These are phyloP conservation scores for Brachylomia viminalis DNA, from an alignment of 2,888 invertebrate genomes.

Conservation along the genomic window DNA sequence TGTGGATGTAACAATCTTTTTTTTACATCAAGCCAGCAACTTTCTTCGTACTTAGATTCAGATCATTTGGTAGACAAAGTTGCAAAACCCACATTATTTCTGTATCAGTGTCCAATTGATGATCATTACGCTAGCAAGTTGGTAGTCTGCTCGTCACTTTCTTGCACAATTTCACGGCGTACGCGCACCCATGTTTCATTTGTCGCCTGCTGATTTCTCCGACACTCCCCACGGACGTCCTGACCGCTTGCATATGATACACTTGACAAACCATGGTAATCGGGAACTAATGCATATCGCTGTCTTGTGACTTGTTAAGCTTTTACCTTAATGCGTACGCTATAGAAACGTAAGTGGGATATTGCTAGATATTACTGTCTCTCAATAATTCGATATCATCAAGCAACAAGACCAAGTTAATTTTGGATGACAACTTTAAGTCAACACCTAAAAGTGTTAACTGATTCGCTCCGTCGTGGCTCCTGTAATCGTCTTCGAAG, in stretches of 20 bases:
- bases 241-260: constrained; percentile 68
- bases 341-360: constrained; percentile 6
- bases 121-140: constrained; percentile 56
- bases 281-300: constrained; percentile 31
- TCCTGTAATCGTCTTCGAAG: constrained; percentile 1
- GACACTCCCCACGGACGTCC: constrained; percentile 80
- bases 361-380: neutral
- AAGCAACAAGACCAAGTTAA: neutral
- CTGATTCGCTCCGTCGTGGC: neutral
- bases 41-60: constrained; percentile 40
- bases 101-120: constrained; percentile 55
- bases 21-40: constrained; percentile 18
- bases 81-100: constrained; percentile 38
- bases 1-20: neutral
- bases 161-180: constrained; percentile 88
- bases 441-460: neutral
- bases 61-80: constrained; percentile 32
- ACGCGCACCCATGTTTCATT: constrained; percentile 81
- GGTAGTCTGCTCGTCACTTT: constrained; percentile 77
- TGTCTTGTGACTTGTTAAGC: constrained; percentile 1
- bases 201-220: constrained; percentile 80
- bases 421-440: neutral
- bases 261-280: constrained; percentile 62
- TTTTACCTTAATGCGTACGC: constrained; percentile 31
- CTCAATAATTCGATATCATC: constrained; percentile 3